These are phyloP conservation scores for Ferdinandea cuprea DNA, from an alignment of 2,888 invertebrate genomes.

Conservation along the genomic window DNA sequence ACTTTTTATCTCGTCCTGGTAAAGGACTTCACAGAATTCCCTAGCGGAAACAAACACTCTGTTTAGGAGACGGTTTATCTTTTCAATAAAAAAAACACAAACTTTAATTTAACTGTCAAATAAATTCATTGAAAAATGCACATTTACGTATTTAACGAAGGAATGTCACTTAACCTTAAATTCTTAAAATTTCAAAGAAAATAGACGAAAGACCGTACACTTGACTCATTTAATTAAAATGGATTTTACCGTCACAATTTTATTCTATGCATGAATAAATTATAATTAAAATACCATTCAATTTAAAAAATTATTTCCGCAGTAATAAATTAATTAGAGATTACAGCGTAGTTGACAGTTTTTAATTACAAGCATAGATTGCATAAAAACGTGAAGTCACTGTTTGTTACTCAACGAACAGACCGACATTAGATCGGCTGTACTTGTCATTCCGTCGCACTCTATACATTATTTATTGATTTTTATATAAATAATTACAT, in stretches of 20 bases:
- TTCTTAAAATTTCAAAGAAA: slow-evolving; percentile 3
- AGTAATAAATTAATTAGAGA: slow-evolving; percentile 67
- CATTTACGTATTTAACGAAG: slow-evolving; percentile 3
- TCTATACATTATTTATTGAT: slow-evolving; percentile 37
- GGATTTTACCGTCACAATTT: slow-evolving; percentile 19
- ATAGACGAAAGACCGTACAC: neutral
- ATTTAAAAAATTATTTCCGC: slow-evolving; percentile 49
- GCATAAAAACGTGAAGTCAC: slow-evolving; percentile 41
- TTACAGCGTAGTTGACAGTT: slow-evolving; percentile 58
- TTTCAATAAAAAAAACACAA: slow-evolving; percentile 16
- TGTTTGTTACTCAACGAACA: slow-evolving; percentile 2
- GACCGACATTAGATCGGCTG: neutral
- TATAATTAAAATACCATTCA: slow-evolving; percentile 58
- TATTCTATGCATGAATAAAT: slow-evolving; percentile 30
- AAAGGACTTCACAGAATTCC: neutral
- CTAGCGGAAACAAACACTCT: too few relatives aligned
- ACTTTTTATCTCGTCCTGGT: slow-evolving; percentile 6
- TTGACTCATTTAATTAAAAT: slow-evolving; percentile 14
- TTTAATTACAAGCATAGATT: slow-evolving; percentile 54
- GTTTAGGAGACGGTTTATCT: slow-evolving; percentile 7
- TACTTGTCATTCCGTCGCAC: neutral
- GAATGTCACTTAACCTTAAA: slow-evolving; percentile 19
- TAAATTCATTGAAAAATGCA: slow-evolving; percentile 37
- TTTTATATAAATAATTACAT: slow-evolving; percentile 36
- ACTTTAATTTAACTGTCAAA: slow-evolving; percentile 13